phyloP scores from a whole-genome alignment of 2,888 invertebrate genomes.

The Mesoligia furuncula region DNA sequence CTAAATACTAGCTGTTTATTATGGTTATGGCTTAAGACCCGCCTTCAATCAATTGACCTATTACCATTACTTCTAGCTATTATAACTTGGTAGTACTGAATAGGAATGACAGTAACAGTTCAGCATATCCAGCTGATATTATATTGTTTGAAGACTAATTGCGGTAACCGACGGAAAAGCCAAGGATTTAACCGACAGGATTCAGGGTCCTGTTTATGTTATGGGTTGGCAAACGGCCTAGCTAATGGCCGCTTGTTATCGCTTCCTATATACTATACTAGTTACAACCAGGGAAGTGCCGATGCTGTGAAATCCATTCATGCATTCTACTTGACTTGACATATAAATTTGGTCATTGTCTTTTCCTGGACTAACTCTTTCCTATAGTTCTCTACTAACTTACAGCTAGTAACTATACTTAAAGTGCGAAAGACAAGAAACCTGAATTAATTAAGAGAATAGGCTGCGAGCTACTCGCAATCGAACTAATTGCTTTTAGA shows the following conservation, averaged over 20 bases:
- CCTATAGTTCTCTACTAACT: background rate
- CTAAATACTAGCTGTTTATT: slow-evolving; percentile 44
- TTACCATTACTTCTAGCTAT: slow-evolving; percentile 22
- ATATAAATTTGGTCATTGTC: background rate
- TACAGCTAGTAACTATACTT: background rate
- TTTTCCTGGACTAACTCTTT: slow-evolving; percentile 4
- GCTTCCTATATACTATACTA: background rate
- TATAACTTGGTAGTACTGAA: slow-evolving; percentile 13
- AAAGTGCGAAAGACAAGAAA: background rate
- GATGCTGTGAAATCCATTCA: background rate
- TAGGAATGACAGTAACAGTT: slow-evolving; percentile 6
- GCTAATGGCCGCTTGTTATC: slow-evolving; percentile 26
- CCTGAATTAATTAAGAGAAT: background rate
- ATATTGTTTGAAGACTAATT: slow-evolving; percentile 1
- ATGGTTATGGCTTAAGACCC: slow-evolving; percentile 21
- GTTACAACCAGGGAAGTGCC: background rate
- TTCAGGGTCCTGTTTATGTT: slow-evolving; percentile 13
- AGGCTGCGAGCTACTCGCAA: background rate
- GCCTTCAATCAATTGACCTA: slow-evolving; percentile 28
- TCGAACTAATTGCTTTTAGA: slow-evolving; percentile 1
- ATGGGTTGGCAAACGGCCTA: background rate
- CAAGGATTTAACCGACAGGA: slow-evolving; percentile 15
- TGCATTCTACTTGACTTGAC: background rate
- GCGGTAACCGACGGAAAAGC: background rate
- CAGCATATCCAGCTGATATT: slow-evolving; percentile 2